Evolutionary conservation across 1,140 invertebrate species (phyloP).

Genomic region (Drosophila sp.): DNA sequence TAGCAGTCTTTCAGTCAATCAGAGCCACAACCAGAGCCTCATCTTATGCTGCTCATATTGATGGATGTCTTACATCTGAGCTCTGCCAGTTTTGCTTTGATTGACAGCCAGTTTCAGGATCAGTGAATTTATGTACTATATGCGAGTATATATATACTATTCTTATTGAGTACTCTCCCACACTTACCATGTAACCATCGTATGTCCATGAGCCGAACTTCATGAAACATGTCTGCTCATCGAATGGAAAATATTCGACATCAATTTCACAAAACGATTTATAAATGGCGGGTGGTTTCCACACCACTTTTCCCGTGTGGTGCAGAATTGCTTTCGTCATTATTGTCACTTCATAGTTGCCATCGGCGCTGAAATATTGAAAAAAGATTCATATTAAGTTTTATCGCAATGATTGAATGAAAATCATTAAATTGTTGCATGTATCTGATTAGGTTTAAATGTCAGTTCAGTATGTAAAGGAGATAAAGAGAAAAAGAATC

Average conservation of each 20-base stretch:
- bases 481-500: no score
- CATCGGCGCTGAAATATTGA: conserved; percentile 91
- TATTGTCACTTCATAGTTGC: conserved; percentile 98
- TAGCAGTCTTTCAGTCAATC: conserved; percentile 73
- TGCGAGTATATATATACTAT: conserved; percentile 5
- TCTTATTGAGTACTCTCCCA: conserved; percentile 9
- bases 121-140: conserved; percentile 1
- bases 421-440: no score
- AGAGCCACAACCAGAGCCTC: conserved; percentile 21
- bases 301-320: conserved; percentile 96
- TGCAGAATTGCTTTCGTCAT: conserved; percentile 98
- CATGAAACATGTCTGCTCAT: conserved; percentile 98
- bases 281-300: conserved; percentile 99
- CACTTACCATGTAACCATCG: conserved; percentile 94
- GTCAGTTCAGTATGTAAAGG: no score
- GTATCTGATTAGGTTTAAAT: no score
- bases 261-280: conserved; percentile 99
- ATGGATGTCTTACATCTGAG: conserved; percentile 60
- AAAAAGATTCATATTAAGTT: conserved; percentile 6
- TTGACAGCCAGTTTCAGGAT: conserved; percentile 27
- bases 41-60: conserved; percentile 39
- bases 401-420: background rate
- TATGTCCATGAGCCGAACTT: conserved; percentile 99
- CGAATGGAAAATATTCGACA: conserved; percentile 98
- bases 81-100: conserved; percentile 53